Evolutionary conservation across 2,797 vertebrate genomes (phyloP).

Genomic region (Aeoliscus strigatus): DNA sequence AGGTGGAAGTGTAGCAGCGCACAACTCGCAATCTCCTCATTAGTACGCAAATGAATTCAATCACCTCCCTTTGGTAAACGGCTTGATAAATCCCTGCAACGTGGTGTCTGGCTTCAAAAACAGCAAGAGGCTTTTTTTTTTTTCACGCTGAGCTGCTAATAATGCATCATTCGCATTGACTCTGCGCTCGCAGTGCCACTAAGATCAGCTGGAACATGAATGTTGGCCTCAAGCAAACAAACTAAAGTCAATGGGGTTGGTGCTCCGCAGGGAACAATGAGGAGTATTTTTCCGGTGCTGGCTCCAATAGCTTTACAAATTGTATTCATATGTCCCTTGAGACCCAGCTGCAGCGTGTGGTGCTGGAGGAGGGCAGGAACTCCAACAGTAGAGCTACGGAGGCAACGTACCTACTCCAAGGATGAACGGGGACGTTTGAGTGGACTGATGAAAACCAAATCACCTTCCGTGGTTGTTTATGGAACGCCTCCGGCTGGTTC

Average conservation of each 20-base stretch:
- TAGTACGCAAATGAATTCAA: conserved; percentile 67
- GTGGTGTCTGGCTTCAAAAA: conserved; percentile 44
- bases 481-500: no score
- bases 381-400: no score
- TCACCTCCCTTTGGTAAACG: conserved; percentile 53
- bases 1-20: conserved; percentile 48
- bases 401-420: no score
- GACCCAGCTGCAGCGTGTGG: no score
- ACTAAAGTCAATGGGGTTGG: conserved; percentile 49
- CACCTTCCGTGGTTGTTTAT: no score
- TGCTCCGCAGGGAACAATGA: conserved; percentile 33
- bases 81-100: conserved; percentile 59
- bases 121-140: conserved; percentile 49
- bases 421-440: no score
- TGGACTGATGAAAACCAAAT: no score
- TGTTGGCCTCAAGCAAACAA: conserved; percentile 51
- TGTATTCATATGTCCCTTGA: conserved; percentile 54
- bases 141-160: conserved; percentile 47
- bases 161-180: conserved; percentile 47
- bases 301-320: conserved; percentile 47
- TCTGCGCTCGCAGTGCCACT: conserved; percentile 15
- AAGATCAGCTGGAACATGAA: conserved; percentile 39
- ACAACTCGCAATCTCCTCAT: conserved; percentile 50
- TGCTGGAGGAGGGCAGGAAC: no score
- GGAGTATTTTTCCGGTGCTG: conserved; percentile 28